Base-by-base conservation (phyloP, 2,113 vertebrate species). In the Physeter macrocephalus region DNA sequence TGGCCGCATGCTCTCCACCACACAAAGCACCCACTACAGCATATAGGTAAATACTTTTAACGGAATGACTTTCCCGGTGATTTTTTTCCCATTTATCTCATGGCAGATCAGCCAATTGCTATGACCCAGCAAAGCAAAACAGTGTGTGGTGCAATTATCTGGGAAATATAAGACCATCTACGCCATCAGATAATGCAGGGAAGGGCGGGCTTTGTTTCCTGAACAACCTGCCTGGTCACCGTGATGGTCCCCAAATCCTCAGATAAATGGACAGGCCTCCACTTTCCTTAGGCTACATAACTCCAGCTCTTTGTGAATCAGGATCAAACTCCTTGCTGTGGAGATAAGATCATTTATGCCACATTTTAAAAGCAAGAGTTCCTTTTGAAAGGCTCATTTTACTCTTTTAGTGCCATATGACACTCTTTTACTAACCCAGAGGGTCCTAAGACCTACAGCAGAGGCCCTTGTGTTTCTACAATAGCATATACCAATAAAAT, bases 281-380 rank as follows among this genome's bases (percentile, higher is more conserved):
- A 93, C 88, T 97, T 95, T 93, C 85, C 95, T 97, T 75, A 96
- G 75, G 71, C 78, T 91, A 88, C 95, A 27, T 95, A 98, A 95
- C 84, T 97, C 92, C 84, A 59, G 92, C 85, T 97, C 97, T 97
- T 95, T 97, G 95, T 97, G 96, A 88, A 86, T 95, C 84, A 95
- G 96, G 94, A 96, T 98, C 97, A 97, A 97, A 97, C 97, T 97
- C 97, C 91, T 97, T 97, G 87, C 96, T 94, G 31, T 80, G 69
- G 61, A 96, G 97, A 98, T 98, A 98, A 97, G 95, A 98, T 97
- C 97, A 96, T 97, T 97, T 97, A 97, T 98, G 92, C 93, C 85
- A 97, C 95, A 81, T 97, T 98, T 96, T 93, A 92, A 98, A 98
- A 98, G 97, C 96, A 94, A 91, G 52, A 41, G 81, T 88, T 97